Conservation (phyloP, 2,888 invertebrate species). For the Hirtodrosophila trivittata region DNA sequence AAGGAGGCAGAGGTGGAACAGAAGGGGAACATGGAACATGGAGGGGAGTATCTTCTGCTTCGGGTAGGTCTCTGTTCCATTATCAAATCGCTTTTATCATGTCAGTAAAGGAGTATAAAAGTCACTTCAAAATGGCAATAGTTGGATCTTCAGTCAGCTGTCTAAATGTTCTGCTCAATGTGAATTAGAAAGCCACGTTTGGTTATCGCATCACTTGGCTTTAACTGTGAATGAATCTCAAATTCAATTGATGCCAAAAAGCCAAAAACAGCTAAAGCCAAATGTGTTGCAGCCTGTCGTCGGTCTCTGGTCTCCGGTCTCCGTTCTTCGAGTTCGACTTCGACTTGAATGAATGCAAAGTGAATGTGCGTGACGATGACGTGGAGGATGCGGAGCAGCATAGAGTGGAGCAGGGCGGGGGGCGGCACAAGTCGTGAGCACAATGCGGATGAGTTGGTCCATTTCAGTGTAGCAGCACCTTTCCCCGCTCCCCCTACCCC, state of each 20-base stretch:
- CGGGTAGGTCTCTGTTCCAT: too few species aligned
- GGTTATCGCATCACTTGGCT: slow-evolving; percentile 36
- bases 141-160: slow-evolving; percentile 26
- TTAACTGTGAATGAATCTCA: slow-evolving; percentile 55
- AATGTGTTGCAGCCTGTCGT: slow-evolving; percentile 42
- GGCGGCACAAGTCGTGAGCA: slow-evolving; percentile 29
- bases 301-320: slow-evolving; percentile 18
- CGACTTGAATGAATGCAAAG: slow-evolving; percentile 71
- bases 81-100: too few species aligned
- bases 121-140: slow-evolving; percentile 34
- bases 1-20: neutral
- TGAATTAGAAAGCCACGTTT: slow-evolving; percentile 46
- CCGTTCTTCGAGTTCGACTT: slow-evolving; percentile 21
- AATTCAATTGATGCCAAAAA: slow-evolving; percentile 64
- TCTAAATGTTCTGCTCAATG: slow-evolving; percentile 17
- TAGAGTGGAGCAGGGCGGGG: neutral
- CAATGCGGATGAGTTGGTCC: slow-evolving; percentile 38
- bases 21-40: neutral
- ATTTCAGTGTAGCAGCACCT: slow-evolving; percentile 2
- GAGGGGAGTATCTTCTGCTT: too few species aligned
- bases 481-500: neutral
- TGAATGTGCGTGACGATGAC: slow-evolving; percentile 74
- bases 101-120: neutral
- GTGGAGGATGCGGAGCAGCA: slow-evolving; percentile 38
- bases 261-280: slow-evolving; percentile 20